Evolutionary conservation across 2,797 vertebrate genomes (phyloP).

Genomic region (Mionectes olivaceus): DNA sequence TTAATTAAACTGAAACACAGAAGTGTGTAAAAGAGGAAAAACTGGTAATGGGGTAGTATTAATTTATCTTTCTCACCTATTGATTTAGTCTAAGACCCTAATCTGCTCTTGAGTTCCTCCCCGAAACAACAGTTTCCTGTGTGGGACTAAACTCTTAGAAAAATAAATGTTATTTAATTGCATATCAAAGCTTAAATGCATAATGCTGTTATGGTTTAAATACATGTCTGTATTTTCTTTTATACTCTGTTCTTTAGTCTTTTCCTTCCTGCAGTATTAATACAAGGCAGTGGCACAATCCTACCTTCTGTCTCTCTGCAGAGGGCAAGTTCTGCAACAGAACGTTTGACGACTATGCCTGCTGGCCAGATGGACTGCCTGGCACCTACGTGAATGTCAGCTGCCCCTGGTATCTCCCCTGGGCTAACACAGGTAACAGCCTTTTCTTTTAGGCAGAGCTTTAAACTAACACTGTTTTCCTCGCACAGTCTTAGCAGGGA

Average conservation of each 20-base stretch:
- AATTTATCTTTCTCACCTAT: background rate
- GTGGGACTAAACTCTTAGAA: background rate
- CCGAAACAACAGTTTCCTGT: background rate
- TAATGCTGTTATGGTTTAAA: background rate
- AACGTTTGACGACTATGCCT: constrained; percentile 82
- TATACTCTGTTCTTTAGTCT: background rate
- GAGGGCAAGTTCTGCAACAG: constrained; percentile 83
- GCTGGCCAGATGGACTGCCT: constrained; percentile 82
- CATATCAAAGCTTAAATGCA: background rate
- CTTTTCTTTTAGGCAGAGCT: background rate
- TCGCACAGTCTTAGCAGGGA: background rate
- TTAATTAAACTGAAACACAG: background rate
- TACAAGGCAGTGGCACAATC: background rate
- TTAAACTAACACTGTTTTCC: background rate
- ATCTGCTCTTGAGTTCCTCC: background rate
- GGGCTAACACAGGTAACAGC: constrained; percentile 77
- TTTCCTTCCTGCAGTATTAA: background rate
- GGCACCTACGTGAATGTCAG: constrained; percentile 83
- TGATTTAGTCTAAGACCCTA: background rate
- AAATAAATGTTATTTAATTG: background rate
- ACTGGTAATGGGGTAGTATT: background rate
- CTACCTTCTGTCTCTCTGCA: background rate
- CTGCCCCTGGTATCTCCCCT: constrained; percentile 85
- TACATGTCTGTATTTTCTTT: background rate
- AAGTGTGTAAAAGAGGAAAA: background rate